Conservation (phyloP, 2,113 vertebrate species). For the Callithrix jacchus region DNA sequence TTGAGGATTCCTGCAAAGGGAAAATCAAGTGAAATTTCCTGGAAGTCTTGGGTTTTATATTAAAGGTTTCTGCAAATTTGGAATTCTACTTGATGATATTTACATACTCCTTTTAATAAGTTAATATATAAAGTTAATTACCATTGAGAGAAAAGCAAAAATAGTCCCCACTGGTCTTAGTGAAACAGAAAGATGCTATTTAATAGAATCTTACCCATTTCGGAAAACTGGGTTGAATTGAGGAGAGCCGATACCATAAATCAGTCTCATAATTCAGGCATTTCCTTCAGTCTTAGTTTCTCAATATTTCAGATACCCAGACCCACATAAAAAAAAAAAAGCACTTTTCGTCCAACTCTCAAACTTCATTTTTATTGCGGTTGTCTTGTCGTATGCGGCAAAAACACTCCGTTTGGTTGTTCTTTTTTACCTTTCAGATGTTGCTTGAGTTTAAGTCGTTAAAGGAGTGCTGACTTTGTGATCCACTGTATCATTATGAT, state of each 20-base stretch:
- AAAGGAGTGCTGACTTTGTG: not conserved
- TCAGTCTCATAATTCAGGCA: not conserved
- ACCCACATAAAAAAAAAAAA: not conserved
- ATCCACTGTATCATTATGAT: not conserved
- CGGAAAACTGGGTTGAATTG: constrained; percentile 6
- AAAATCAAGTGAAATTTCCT: not conserved
- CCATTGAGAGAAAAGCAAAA: constrained; percentile 2
- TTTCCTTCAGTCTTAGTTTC: constrained; percentile 11
- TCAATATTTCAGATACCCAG: not conserved
- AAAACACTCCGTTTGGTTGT: not conserved
- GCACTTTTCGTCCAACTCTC: not conserved
- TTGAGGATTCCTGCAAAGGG: not conserved
- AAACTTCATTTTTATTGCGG: not conserved
- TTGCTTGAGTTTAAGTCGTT: not conserved
- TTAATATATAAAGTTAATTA: constrained; percentile 27
- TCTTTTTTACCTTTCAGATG: not conserved
- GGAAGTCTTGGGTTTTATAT: not conserved
- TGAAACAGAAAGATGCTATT: not conserved
- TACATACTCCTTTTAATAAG: not conserved
- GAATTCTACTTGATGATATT: not conserved
- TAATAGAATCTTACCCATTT: constrained; percentile 32
- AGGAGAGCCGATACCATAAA: not conserved
- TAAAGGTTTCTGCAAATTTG: constrained; percentile 39
- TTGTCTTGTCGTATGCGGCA: not conserved
- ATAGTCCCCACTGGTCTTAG: not conserved